Base-by-base conservation (phyloP, 1,140 invertebrate genomes). In the Phymastichus coffea region DNA sequence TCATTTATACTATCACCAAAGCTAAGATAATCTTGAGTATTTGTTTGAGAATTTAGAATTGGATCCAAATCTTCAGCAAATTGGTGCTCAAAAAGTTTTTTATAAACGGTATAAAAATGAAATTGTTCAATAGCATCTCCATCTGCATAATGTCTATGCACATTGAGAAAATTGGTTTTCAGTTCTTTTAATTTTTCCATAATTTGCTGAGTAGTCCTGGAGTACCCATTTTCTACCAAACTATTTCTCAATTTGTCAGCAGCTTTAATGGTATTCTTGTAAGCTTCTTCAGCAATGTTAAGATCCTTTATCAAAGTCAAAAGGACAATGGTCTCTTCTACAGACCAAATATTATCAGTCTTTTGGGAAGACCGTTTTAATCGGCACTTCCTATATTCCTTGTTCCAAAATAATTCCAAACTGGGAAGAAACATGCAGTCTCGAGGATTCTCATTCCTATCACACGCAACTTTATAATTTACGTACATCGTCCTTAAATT, bases 251-350 rank as follows among this genome's bases (percentile, higher is more conserved):
- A n/a, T 20, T 67, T 62, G 6, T 35, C 57, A 3, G 59, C 41
- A 9, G 61, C 33, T 41, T 47, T 33, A 15, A 66, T 57, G 15
- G 28, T 63, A 43, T 57, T 64, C 26, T 23, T 58, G 19, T 41
- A 59, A 56, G 65, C 52, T 9, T 69, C 62, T 17, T 63, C 54
- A 0, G 19, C 35, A 14, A 69, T 28, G 37, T 61, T 48, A 4
- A 59, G 43, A n/a, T 69, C 63, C 52, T 70, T 67, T 23, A 72
- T 61, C 3, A 56, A 58, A 23, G 68, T 66, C 14, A 72, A 46
- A 9, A 72, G 37, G 1, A 69, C 54, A 37, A 72, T 58, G n/a
- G 68, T 70, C 57, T 72, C 70, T 53, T 70, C 66, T n/a, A 63
- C 57, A 1, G 66, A 65, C 70, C 70, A 72, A 35, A 61, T 58